A percentile compares a stretch with the other conserved stretches of the same genome.
These are phyloP conservation scores for Dromococcyx pavoninus DNA, from an alignment of 2,797 vertebrate species.

Conservation along the genomic window DNA sequence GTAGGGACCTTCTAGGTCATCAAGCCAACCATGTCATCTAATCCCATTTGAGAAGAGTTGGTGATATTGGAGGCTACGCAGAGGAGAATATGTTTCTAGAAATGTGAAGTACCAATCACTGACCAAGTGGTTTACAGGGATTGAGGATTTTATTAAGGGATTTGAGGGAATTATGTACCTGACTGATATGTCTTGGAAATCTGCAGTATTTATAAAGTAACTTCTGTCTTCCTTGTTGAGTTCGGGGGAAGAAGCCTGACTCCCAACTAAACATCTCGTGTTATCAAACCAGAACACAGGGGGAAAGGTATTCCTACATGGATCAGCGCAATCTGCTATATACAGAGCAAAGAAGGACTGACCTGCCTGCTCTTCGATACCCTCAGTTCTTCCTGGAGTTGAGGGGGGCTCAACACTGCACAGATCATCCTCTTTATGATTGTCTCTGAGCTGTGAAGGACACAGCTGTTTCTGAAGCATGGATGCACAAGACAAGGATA, in stretches of 20 bases:
- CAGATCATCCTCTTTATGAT: background rate
- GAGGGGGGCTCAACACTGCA: background rate
- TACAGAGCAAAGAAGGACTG: background rate
- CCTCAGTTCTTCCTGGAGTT: background rate
- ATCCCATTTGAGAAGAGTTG: slow-evolving; percentile 30
- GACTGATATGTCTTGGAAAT: background rate
- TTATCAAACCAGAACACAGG: accelerated
- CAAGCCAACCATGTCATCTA: slow-evolving; percentile 48
- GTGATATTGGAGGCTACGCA: slow-evolving; percentile 12
- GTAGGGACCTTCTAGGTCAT: slow-evolving; percentile 60
- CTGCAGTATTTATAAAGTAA: background rate
- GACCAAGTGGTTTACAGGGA: background rate
- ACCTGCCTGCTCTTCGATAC: background rate
- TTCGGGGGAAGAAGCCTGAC: background rate
- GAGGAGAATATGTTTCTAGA: slow-evolving; percentile 7
- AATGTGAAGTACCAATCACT: background rate
- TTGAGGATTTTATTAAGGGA: background rate
- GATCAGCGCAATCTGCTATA: background rate
- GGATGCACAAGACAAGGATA: background rate
- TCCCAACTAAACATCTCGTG: background rate
- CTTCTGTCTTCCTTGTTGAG: background rate
- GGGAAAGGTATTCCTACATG: background rate
- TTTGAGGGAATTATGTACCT: background rate
- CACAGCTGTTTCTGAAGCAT: accelerated
- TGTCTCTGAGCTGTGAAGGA: background rate